Evolutionary conservation across 2,888 invertebrate genomes (phyloP), one percentile per base, ranked within the genome.

Genomic region (Stenurella melanura): DNA sequence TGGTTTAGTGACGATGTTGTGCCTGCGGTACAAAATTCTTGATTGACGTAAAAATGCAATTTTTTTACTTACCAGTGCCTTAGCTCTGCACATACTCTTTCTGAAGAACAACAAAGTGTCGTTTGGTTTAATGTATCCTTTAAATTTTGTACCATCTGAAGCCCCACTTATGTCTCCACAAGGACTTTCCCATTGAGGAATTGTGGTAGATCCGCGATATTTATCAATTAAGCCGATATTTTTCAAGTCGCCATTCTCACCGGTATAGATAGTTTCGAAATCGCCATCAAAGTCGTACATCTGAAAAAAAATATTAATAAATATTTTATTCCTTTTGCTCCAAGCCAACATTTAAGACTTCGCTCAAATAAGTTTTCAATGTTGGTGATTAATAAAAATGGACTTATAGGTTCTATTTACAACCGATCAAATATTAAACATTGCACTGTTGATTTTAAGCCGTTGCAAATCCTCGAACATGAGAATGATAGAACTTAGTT

Each of bases 91-190:
- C 85, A 97, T 91, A 86, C 96, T 96, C 87, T 96, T 96, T 78
- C 96, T 92, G 89, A 93, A 97, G 89, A 97, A 96, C 76, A 93
- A 88, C 0, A 96, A 88, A 0, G 92, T 91, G 15, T 96, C 95
- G 77, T 95, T 94, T 15, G 91, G 92, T 26, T 91, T 85, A 0
- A 96, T 91, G 69, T 93, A 93, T 15, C 96, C 94, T 19, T 91
- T 92, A 88, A 96, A 97, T 88, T 96, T 97, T 17, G 95, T 94
- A 0, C 96, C 97, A 86, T 97, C 97, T 0, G 96, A 96, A 0
- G 96, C 93, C 26, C 93, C 92, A 77, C 93, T 92, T 9, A 97
- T 93, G 83, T 94, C 93, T 63, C 95, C 95, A 87, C 97, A 97
- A 74, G 93, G 93, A 0, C 93, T 93, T 12, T 89, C 87, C 97